Percentiles rank a stretch among this genome's conserved stretches.
Conservation (phyloP, 2,113 vertebrate species). For the Otocyon megalotis region DNA sequence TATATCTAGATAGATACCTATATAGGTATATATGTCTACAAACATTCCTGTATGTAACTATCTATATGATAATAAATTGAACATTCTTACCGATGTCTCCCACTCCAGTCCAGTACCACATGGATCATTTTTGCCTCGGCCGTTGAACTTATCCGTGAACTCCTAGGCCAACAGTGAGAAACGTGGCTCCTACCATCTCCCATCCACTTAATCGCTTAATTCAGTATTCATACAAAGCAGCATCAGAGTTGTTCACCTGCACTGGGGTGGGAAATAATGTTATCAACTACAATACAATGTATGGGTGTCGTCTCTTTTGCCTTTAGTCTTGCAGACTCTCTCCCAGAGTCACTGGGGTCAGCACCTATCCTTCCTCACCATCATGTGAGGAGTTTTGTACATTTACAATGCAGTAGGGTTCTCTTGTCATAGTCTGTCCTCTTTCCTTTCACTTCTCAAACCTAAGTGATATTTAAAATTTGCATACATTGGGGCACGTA, state of each 20-base stretch:
- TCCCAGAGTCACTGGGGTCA: not conserved
- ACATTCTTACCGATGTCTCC: not conserved
- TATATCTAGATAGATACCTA: too few relatives aligned
- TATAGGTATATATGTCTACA: not conserved
- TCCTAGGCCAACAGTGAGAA: not conserved
- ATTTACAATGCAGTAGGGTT: not conserved
- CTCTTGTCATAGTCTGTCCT: not conserved
- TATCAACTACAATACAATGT: not conserved
- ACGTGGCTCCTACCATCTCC: too few relatives aligned
- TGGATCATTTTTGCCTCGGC: not conserved
- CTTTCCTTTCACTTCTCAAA: not conserved
- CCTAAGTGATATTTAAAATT: not conserved
- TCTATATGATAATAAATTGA: not conserved
- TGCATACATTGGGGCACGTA: not conserved
- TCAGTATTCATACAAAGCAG: not conserved
- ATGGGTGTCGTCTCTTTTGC: not conserved
- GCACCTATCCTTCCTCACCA: not conserved
- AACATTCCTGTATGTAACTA: not conserved
- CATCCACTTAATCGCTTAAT: not conserved
- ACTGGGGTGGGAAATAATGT: not conserved
- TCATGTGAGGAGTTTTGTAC: not conserved
- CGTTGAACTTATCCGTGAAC: not conserved
- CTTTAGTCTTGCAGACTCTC: not conserved
- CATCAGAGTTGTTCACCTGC: not conserved
- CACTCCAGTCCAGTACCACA: not conserved